A percentile compares a stretch with the other conserved stretches of the same genome.
phyloP scores from a whole-genome alignment of 2,113 vertebrate genomes.

The Clarias magur region DNA sequence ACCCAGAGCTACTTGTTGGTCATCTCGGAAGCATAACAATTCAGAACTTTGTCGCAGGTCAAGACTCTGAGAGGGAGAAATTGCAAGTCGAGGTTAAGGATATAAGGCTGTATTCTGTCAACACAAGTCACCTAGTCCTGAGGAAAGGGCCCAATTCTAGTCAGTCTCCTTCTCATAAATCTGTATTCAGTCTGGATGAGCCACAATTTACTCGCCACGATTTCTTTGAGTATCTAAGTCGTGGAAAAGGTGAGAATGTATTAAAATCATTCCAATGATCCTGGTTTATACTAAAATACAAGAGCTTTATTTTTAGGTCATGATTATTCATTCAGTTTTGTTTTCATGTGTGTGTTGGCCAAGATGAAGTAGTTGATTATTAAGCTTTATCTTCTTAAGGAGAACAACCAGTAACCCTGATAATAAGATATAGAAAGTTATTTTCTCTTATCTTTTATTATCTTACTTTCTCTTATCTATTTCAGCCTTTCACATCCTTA shows the following conservation, averaged over 20 bases:
- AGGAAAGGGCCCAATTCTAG: constrained; percentile 57
- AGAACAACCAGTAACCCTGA: neutral
- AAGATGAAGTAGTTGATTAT: neutral
- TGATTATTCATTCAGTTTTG: neutral
- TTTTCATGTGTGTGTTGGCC: neutral
- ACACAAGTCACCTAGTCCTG: constrained; percentile 77
- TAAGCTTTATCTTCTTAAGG: neutral
- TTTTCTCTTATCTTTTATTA: too few species aligned
- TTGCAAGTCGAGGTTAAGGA: constrained; percentile 93
- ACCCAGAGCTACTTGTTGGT: constrained; percentile 88
- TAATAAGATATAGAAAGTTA: neutral
- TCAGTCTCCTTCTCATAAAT: constrained; percentile 54
- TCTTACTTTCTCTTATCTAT: constrained; percentile 23
- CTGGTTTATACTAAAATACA: neutral
- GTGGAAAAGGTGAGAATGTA: constrained; percentile 83
- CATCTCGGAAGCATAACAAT: constrained; percentile 93
- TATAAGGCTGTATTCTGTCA: constrained; percentile 92
- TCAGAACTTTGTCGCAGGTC: constrained; percentile 85
- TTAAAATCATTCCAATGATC: neutral
- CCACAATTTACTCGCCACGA: constrained; percentile 88
- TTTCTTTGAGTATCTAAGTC: constrained; percentile 90
- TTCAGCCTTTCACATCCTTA: constrained; percentile 94
- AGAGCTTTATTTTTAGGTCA: neutral
- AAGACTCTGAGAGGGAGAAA: constrained; percentile 81
- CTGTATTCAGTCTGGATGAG: constrained; percentile 74